Evolutionary conservation across 30 jellyfish, hydroid and myxozoan genomes (phyloP), one percentile per base, ranked within the genome.

Genomic region (Mastigias papua): DNA sequence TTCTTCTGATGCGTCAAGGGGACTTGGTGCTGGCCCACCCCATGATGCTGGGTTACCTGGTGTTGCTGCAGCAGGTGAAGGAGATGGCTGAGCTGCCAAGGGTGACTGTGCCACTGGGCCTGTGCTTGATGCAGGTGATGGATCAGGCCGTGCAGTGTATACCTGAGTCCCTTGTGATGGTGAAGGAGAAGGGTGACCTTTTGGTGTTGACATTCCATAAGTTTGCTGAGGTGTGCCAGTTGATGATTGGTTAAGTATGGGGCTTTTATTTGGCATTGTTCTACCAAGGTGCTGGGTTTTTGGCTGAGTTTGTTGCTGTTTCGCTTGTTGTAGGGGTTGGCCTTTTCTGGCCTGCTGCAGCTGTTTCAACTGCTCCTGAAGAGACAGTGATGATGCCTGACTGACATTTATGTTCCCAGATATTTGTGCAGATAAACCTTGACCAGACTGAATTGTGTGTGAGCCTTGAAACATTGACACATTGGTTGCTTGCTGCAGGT

Each of bases 21-120:
- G 96, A 60, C 96, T 88, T 5, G 73, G 96, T 20, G 90, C 96
- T 31, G 96, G 86, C 34, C 90, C 90, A 6, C 96, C 96, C 54
- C 71, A 57, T 0, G 96, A 88, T 13, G 90, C 91, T 4, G 96
- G 96, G 50, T 88, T 88, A 15, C 90, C 90, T 25, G 89, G 95
- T 33, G 95, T 73, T 46, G 89, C 89, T 1, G 88, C 84, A 13
- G 96, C 78, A 25, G 96, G 96, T 23, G 86, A 79, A 0, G 96
- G 96, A 22, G 96, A 88, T 57, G 90, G 88, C 76, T 85, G 94
- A 30, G 78, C 73, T 27, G 88, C 66, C 10, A 85, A 34, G 3
- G 94, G 94, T 13, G 94, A 85, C 84, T 78, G 94, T 17, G 88
- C 94, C 7, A 65, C 64, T 85, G 67, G 82, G 27, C 69, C 82